phyloP scores from a whole-genome alignment of 2,888 invertebrate genomes.

The Brachylomia viminalis region DNA sequence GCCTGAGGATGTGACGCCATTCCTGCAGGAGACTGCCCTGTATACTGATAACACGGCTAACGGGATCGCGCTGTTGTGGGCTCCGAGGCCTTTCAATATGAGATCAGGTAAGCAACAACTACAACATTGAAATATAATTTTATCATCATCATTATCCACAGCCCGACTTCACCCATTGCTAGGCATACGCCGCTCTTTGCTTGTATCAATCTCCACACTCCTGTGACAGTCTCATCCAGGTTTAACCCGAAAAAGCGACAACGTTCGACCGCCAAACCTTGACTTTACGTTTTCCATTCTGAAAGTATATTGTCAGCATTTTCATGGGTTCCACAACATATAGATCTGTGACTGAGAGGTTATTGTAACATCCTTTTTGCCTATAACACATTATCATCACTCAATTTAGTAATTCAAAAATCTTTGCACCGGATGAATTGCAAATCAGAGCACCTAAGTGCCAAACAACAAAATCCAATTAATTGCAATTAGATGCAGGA shows the following conservation, averaged over 20 bases:
- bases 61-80: conserved; percentile 99
- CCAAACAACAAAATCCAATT: neutral
- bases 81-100: conserved; percentile 99
- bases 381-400: neutral
- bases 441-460: neutral
- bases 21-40: conserved; percentile 98
- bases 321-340: neutral
- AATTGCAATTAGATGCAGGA: conserved; percentile 19
- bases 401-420: conserved; percentile 6
- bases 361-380: neutral
- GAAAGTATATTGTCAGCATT: neutral
- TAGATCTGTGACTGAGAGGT: neutral
- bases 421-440: conserved; percentile 11
- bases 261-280: neutral
- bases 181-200: neutral
- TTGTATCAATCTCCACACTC: neutral
- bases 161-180: rapidly evolving
- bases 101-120: conserved; percentile 92
- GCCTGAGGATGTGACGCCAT: conserved; percentile 97
- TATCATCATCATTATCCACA: neutral
- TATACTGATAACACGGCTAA: conserved; percentile 99
- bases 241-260: no score
- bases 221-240: neutral
- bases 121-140: neutral
- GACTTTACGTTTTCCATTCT: neutral